phyloP scores from a whole-genome alignment of 2,888 invertebrate genomes.

The Notodonta ziczac region DNA sequence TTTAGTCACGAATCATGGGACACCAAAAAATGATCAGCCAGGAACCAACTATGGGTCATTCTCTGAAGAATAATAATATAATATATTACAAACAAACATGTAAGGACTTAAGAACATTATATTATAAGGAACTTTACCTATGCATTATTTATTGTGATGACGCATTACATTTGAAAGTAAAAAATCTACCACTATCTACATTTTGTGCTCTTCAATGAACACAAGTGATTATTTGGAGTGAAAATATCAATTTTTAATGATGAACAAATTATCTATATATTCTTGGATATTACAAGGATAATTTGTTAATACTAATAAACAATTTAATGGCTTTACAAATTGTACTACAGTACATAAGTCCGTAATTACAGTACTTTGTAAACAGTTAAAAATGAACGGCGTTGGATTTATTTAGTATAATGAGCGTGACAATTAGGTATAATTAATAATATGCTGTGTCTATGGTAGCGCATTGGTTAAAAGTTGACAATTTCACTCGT shows the following conservation, averaged over 20 bases:
- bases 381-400: too few species aligned
- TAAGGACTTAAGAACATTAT: constrained; percentile 3
- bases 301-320: too few species aligned
- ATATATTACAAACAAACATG: constrained; percentile 14
- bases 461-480: background rate
- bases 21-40: constrained; percentile 38
- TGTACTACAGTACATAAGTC: too few species aligned
- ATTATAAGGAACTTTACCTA: constrained; percentile 16
- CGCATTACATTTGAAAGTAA: constrained; percentile 27
- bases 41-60: constrained; percentile 22
- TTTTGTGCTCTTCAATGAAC: constrained; percentile 53
- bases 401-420: too few species aligned
- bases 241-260: constrained; percentile 16
- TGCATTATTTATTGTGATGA: constrained; percentile 19
- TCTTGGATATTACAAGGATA: too few species aligned
- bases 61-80: constrained; percentile 1
- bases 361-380: too few species aligned
- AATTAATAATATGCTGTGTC: too few species aligned
- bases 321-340: too few species aligned
- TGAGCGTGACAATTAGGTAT: too few species aligned
- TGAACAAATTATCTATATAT: background rate
- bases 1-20: constrained; percentile 30
- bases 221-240: constrained; percentile 30
- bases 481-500: constrained; percentile 10
- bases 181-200: constrained; percentile 31